Base-by-base conservation (phyloP, 2,888 invertebrate species). In the Coelogynopora nodosa region DNA sequence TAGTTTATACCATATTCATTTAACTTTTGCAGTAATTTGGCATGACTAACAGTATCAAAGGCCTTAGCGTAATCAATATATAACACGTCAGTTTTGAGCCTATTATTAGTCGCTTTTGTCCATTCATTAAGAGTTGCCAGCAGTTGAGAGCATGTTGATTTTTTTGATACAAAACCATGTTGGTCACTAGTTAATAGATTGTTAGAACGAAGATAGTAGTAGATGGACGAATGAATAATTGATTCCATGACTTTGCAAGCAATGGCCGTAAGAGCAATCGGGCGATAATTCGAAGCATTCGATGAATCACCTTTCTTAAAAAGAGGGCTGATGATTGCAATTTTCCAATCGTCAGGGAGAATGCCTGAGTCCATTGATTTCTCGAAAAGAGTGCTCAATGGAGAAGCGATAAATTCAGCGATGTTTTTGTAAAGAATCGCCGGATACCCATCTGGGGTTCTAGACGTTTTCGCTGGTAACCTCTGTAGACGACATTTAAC, bases 1-100 rank as follows among this genome's bases (percentile, higher is more conserved):
- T 87, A 88, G 10, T 49, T 49, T 49, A 49, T 49, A 18, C 49
- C 49, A 49, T 49, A 49, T 49, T 49, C 49, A 5, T 49, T 49
- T 49, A 49, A 49, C 49, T 49, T 49, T 13, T 49, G 18, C 49
- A 49, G 49, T 49, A 49, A 49, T 49, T 49, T 49, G 5, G 49
- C 49, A 49, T 49, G 49, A 49, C 49, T 49, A 49, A 49, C 49
- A 13, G 49, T 49, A 49, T 49, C 49, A 49, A 49, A 49, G 49
- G 49, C 49, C 49, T 49, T 49, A 49, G 49, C 49, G 49, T 49
- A 49, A 18, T 49, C 49, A 49, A 49, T 49, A 49, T 49, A 49
- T 49, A 49, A 49, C 49, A 49, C 49, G 49, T 49, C 49, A 49
- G 49, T 49, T 49, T 49, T 49, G 49, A 49, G 49, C 5, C 49